Base-by-base conservation (phyloP, 2,113 vertebrate species). In the Poecilia latipinna region DNA sequence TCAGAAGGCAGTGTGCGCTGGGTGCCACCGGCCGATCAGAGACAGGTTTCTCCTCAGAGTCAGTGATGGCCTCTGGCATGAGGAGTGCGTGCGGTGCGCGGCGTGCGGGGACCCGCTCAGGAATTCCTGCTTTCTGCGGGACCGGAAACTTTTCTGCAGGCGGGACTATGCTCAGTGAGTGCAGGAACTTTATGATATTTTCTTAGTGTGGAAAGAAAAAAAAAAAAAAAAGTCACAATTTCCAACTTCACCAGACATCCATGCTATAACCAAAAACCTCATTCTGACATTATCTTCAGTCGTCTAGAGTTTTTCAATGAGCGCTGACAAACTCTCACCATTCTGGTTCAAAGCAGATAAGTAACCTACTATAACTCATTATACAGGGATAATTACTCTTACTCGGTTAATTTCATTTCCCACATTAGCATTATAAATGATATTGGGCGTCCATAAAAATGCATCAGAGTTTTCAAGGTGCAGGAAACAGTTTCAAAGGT, bases 131-230 rank as follows among this genome's bases (percentile, higher is more conserved):
- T 99, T 98, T 91, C 95, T 96, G 83, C 93, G 97, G 22, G 96
- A 98, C 89, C 93, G 95, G 90, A 97, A 96, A 86, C 96, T 99
- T 66, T 99, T 98, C 95, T 99, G 98, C 95, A 97, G 95, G 77
- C 91, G 88, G 31, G 95, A 99, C 93, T 99, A 99, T 0, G 94
- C 95, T 48, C 96, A 96, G 98, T 99, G 93, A 97, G 97, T 95
- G 66, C 8, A 60, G 8, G 0, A n/a, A 57, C 51, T 57, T 57
- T 10, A 3, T 37, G 10, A 35, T 8, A 24, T n/a, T 57, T 57
- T 57, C 51, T 24, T n/a, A 57, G 51, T 37, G 35, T 11, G 11
- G 35, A 11, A 11, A 3, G 2, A 11, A 1, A 2, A 35, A 33
- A 33, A 5, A 33, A 33, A 5, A 33, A 6, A 33, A 7, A 6